These are phyloP conservation scores for Caenorhabditis tropicalis DNA, from an alignment of 1,140 invertebrate genomes.

Conservation along the genomic window DNA sequence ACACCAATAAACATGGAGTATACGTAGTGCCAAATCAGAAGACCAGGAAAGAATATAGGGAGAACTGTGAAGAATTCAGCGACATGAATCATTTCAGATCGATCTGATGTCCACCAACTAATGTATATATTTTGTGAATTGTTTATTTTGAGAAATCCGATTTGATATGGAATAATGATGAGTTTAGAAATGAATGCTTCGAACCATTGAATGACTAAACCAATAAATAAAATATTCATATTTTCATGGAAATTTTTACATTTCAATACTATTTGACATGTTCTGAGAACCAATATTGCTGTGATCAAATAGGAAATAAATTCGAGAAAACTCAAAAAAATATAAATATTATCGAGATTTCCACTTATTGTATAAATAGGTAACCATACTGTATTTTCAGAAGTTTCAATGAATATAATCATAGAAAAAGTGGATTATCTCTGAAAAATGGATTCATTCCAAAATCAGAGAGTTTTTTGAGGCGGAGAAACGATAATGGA, in stretches of 20 bases:
- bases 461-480: too few relatives aligned
- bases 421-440: background rate
- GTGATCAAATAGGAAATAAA: background rate
- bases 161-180: background rate
- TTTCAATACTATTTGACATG: background rate
- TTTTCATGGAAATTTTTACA: background rate
- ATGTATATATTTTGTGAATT: background rate
- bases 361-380: background rate
- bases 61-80: background rate
- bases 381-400: background rate
- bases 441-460: too few relatives aligned
- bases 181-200: background rate
- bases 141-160: background rate
- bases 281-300: background rate
- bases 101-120: background rate
- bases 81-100: background rate
- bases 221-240: conserved; percentile 15
- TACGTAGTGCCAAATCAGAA: background rate
- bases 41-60: background rate
- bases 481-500: too few relatives aligned
- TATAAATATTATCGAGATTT: background rate
- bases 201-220: background rate
- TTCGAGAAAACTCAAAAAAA: background rate
- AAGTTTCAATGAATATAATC: background rate
- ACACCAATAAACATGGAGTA: conserved; percentile 12